These are phyloP conservation scores for Suillia variegata DNA, from an alignment of 2,888 invertebrate species.

Conservation along the genomic window DNA sequence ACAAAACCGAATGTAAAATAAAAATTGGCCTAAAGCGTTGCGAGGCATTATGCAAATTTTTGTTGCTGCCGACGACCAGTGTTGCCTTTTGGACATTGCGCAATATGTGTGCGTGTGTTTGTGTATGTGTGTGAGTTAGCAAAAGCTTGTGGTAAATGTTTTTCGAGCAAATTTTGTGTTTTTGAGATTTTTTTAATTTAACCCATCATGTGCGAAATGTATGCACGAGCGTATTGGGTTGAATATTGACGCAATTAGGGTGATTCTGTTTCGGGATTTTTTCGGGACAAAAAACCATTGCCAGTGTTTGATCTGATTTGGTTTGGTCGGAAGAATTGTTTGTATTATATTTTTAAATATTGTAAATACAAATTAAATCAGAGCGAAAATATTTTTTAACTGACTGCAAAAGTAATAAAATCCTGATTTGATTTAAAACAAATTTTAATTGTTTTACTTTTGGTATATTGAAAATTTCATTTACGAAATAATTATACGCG, in stretches of 20 bases:
- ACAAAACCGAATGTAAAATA: background rate
- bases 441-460: background rate
- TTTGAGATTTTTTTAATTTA: slow-evolving; percentile 1
- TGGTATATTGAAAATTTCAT: too few species aligned
- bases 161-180: too few species aligned
- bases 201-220: slow-evolving; percentile 5
- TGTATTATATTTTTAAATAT: too few species aligned
- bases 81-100: slow-evolving; percentile 39
- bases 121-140: background rate
- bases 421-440: background rate
- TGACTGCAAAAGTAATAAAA: too few species aligned
- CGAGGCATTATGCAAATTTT: slow-evolving; percentile 47
- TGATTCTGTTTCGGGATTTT: slow-evolving; percentile 24
- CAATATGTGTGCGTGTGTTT: background rate
- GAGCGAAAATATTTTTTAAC: too few species aligned
- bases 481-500: too few species aligned
- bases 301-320: too few species aligned
- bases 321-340: background rate
- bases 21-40: slow-evolving; percentile 16
- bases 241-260: slow-evolving; percentile 28
- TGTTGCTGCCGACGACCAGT: slow-evolving; percentile 40
- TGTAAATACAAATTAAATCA: too few species aligned
- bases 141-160: too few species aligned
- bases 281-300: too few species aligned
- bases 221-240: slow-evolving; percentile 22